Evolutionary conservation across 2,797 vertebrate genomes (phyloP), one percentile per base, ranked within the genome.

Genomic region (Poeciliopsis turneri): DNA sequence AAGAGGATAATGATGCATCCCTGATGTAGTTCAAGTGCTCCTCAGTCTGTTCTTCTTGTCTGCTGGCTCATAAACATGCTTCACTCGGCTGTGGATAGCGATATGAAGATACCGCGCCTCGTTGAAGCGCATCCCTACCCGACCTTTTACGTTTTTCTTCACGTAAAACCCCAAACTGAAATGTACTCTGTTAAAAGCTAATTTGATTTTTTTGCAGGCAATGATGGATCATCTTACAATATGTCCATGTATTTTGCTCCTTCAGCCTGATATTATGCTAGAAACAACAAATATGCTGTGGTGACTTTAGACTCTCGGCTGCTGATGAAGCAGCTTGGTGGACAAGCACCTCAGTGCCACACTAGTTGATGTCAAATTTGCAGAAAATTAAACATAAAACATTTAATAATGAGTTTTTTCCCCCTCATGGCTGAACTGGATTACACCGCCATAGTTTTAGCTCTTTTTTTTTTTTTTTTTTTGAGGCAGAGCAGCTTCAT

Each of bases 361-460:
- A 25, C 16, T 5, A 30, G 23, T 7, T 66, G 61, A 39, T 66
- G 61, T 36, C 61, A 66, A 7, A 39, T 39, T 30, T 10, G 33
- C 33, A 23, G 36, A 66, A 66, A 66, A 39, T 39, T 9, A 39
- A 66, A 23, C 61, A 23, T 8, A 25, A 41, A 66, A 13, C 25
- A 20, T 25, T 66, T 28, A 15, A n/a, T 69, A 45, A 70, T 43
- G n/a, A 69, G 12, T 6, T 45, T 43, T 5, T 15, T 9, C 13
- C 20, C 2, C 2, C 25, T 70, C 49, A 23, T 51, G 23, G 16
- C 25, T 70, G 41, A 70, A 70, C 68, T 45, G 13, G 2, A 45
- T n/a, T 16, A 28, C 12, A 46, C 71, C 25, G 47, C 76, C 64
- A 79, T 12, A 2, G 64, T 79, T 86, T 72, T 74, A 66, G 16